These are phyloP conservation scores for Hipparchia semele DNA, from an alignment of 2,888 invertebrate genomes.

Conservation along the genomic window DNA sequence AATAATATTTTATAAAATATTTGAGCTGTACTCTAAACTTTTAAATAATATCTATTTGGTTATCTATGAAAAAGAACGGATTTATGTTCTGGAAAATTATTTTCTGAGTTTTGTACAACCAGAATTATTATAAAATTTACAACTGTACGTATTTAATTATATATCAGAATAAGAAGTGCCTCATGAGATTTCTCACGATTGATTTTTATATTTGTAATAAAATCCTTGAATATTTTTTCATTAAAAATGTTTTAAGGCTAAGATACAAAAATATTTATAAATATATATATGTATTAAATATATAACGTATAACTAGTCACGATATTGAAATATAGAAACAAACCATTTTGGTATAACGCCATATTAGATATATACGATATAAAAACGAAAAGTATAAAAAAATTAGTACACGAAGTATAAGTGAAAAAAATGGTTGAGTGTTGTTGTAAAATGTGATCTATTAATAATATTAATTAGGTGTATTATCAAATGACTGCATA, in stretches of 20 bases:
- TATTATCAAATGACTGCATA: slow-evolving; percentile 41
- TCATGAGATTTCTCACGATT: slow-evolving; percentile 49
- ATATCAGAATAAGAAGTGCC: slow-evolving; percentile 39
- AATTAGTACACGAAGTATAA: slow-evolving; percentile 48
- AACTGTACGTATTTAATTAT: slow-evolving; percentile 8
- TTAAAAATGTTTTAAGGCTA: slow-evolving; percentile 55
- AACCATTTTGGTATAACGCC: slow-evolving; percentile 53
- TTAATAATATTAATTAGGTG: slow-evolving; percentile 53
- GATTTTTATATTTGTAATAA: slow-evolving; percentile 37
- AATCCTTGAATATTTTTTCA: slow-evolving; percentile 60
- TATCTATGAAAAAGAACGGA: background rate
- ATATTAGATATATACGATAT: slow-evolving; percentile 48
- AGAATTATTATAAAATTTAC: background rate
- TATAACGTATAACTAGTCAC: slow-evolving; percentile 65
- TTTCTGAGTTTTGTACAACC: background rate
- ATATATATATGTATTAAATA: background rate
- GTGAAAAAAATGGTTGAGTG: slow-evolving; percentile 51
- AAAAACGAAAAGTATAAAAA: slow-evolving; percentile 44
- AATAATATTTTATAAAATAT: background rate
- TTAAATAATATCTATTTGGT: background rate
- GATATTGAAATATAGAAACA: slow-evolving; percentile 46
- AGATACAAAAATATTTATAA: slow-evolving; percentile 11
- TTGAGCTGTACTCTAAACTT: background rate
- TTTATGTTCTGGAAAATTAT: background rate
- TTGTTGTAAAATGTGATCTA: slow-evolving; percentile 72